Evolutionary conservation across 2,113 vertebrate genomes (phyloP).

Genomic region (Lipotes vexillifer): DNA sequence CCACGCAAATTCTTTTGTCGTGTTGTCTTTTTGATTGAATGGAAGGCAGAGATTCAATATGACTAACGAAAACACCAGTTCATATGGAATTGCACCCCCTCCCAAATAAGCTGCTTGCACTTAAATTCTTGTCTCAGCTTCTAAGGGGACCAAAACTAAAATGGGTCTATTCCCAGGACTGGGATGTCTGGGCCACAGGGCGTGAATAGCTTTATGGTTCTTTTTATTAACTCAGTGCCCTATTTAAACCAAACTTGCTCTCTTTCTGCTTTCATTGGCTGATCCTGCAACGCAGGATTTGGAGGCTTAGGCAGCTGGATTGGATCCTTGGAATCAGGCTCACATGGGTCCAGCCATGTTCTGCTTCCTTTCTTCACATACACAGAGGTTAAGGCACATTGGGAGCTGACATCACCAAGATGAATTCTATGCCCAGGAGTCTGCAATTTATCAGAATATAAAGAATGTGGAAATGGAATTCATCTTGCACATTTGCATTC

Average conservation of each 20-base stretch:
- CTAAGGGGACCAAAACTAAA: neutral
- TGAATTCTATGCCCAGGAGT: neutral
- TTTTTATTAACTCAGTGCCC: neutral
- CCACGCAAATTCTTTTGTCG: neutral
- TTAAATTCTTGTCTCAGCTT: neutral
- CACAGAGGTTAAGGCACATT: neutral
- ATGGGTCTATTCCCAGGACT: neutral
- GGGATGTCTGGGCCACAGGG: neutral
- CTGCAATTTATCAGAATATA: neutral
- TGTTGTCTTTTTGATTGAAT: neutral
- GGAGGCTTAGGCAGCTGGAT: neutral
- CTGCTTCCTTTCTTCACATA: neutral
- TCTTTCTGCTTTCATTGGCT: neutral
- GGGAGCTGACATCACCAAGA: neutral
- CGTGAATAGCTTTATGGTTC: neutral
- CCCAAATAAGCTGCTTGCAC: neutral
- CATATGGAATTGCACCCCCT: neutral
- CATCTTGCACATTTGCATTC: neutral
- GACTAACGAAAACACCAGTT: neutral
- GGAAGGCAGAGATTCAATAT: neutral
- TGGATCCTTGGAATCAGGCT: neutral
- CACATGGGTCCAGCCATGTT: fast-evolving
- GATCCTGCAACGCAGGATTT: neutral
- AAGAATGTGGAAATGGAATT: conserved; percentile 47
- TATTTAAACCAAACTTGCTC: neutral